phyloP scores from a whole-genome alignment of 2,797 vertebrate species.

The Anolis apletophallus region DNA sequence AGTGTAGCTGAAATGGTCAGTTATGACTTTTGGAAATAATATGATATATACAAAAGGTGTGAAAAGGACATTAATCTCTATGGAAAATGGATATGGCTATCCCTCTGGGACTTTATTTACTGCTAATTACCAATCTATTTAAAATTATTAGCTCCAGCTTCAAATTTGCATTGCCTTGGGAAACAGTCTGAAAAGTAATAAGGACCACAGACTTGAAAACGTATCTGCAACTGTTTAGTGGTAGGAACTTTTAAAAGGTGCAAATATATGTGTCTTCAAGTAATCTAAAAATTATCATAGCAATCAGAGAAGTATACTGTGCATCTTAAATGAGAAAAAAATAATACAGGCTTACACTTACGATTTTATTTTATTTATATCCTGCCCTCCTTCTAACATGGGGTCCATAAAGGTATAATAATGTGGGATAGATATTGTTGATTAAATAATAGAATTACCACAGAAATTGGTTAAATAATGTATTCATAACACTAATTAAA shows the following conservation, averaged over 20 bases:
- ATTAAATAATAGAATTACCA: not conserved
- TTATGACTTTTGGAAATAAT: not conserved
- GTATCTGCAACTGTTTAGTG: not conserved
- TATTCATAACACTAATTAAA: not conserved
- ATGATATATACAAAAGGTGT: not conserved
- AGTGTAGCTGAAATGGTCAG: slow-evolving; percentile 12
- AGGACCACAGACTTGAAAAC: not conserved
- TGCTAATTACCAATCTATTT: not conserved
- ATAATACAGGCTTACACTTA: no score
- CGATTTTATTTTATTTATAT: no score
- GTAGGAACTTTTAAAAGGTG: not conserved
- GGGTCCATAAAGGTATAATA: not conserved
- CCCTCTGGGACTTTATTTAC: not conserved
- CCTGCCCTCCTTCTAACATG: no score
- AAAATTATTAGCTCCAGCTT: not conserved
- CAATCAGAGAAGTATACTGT: not conserved
- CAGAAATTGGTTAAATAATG: not conserved
- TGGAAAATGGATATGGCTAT: not conserved
- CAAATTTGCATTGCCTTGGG: not conserved
- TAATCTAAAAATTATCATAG: not conserved
- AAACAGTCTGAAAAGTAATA: not conserved
- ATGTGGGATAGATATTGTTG: not conserved
- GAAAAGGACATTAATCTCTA: not conserved
- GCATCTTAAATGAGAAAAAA: no score
- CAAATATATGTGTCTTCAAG: not conserved